phyloP scores from a whole-genome alignment of 64 coral and sea anemone species.

The Cladopsammia gracilis region DNA sequence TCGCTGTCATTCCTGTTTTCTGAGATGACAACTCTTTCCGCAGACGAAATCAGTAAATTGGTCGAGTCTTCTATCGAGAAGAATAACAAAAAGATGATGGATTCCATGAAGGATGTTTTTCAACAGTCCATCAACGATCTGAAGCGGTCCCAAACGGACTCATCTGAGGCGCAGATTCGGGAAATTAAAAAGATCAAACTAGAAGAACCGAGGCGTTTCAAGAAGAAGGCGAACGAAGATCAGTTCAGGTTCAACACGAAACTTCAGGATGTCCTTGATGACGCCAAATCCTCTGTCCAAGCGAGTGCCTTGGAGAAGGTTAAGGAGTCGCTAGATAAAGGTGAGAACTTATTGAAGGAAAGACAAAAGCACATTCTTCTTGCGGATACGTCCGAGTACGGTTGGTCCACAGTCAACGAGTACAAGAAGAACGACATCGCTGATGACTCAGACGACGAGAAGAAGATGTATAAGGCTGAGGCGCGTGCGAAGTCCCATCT shows the following conservation, averaged over 20 bases:
- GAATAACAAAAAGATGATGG: slow-evolving; percentile 29
- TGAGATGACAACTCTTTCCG: too few species aligned
- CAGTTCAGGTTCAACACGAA: background rate
- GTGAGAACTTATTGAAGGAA: slow-evolving; percentile 40
- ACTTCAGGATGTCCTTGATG: slow-evolving; percentile 23
- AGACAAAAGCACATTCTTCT: slow-evolving; percentile 60
- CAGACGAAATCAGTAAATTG: background rate
- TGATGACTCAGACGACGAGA: slow-evolving; percentile 35
- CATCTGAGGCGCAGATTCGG: slow-evolving; percentile 10
- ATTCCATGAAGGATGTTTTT: slow-evolving; percentile 18
- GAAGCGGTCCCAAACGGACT: slow-evolving; percentile 5
- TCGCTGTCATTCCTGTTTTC: too few species aligned
- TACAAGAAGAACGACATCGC: slow-evolving; percentile 45
- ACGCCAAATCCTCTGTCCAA: background rate
- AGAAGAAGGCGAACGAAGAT: background rate
- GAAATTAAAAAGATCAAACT: slow-evolving; percentile 9
- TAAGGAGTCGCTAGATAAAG: background rate
- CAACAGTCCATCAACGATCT: slow-evolving; percentile 29
- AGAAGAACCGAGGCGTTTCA: slow-evolving; percentile 1
- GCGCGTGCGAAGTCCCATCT: background rate
- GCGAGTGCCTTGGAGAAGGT: too few species aligned
- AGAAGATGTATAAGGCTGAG: background rate
- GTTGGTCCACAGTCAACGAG: slow-evolving; percentile 27
- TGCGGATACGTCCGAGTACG: slow-evolving; percentile 35
- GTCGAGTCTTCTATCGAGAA: slow-evolving; percentile 6